Percentiles rank a stretch among this genome's conserved stretches.
phyloP scores from a whole-genome alignment of 2,888 invertebrate genomes.

The Drosophila sordidula region DNA sequence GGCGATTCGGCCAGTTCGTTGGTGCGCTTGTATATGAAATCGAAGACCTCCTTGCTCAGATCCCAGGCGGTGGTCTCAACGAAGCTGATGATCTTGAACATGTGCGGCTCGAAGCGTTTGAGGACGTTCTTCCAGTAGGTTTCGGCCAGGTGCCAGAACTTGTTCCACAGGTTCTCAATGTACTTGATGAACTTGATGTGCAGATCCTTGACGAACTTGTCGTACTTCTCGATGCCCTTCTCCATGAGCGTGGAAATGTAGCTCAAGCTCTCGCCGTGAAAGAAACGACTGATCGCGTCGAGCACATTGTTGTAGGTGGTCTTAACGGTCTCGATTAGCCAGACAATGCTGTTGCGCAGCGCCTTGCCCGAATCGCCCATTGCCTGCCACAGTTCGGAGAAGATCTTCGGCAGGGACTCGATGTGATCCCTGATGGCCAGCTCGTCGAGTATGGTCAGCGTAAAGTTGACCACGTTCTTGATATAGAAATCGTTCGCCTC shows the following conservation, averaged over 20 bases:
- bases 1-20: conserved; percentile 92
- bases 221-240: conserved; percentile 90
- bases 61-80: conserved; percentile 90
- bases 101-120: conserved; percentile 91
- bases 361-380: conserved; percentile 94
- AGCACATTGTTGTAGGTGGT: conserved; percentile 89
- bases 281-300: conserved; percentile 88
- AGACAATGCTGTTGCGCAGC: conserved; percentile 90
- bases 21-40: conserved; percentile 92
- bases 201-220: conserved; percentile 91
- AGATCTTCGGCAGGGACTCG: conserved; percentile 91
- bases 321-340: conserved; percentile 89
- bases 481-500: conserved; percentile 93
- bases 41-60: conserved; percentile 90
- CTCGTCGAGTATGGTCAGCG: conserved; percentile 90
- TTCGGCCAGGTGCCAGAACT: conserved; percentile 87
- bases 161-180: conserved; percentile 91
- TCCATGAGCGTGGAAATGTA: conserved; percentile 89
- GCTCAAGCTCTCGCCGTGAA: conserved; percentile 91
- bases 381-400: conserved; percentile 93
- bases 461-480: conserved; percentile 90
- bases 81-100: conserved; percentile 91
- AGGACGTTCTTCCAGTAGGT: conserved; percentile 91
- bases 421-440: conserved; percentile 91
- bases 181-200: conserved; percentile 89